Evolutionary conservation across 2,888 invertebrate species (phyloP).

Genomic region (Bibio marci): DNA sequence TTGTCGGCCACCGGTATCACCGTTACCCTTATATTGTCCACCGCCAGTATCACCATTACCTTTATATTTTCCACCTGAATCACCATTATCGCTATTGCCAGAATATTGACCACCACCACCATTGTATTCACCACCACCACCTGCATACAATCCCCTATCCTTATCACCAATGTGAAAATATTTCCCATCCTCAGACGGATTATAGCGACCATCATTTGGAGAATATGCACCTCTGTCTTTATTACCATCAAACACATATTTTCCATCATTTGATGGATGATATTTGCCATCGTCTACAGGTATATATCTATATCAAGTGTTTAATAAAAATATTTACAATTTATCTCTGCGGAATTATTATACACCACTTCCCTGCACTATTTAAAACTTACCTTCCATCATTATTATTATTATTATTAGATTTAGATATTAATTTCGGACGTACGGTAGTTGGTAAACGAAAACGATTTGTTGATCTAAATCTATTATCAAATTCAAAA

Average conservation of each 20-base stretch:
- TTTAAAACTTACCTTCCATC: no score
- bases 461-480: no score
- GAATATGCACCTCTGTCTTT: no score
- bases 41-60: conserved; percentile 4
- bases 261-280: conserved; percentile 19
- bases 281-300: conserved; percentile 21
- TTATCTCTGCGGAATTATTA: no score
- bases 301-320: no score
- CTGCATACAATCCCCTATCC: conserved; percentile 10
- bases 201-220: conserved; percentile 29
- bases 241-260: conserved; percentile 12
- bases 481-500: no score
- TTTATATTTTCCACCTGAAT: not conserved
- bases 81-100: conserved; percentile 13
- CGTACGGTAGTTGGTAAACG: no score
- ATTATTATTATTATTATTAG: no score
- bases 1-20: conserved; percentile 10
- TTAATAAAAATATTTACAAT: no score
- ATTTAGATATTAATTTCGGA: no score
- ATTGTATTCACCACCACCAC: conserved; percentile 13
- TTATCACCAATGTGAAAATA: conserved; percentile 32
- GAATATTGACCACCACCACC: conserved; percentile 17
- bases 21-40: conserved; percentile 11
- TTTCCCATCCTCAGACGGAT: conserved; percentile 33
- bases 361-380: no score